A percentile compares a stretch with the other conserved stretches of the same genome.
Evolutionary conservation across 2,888 invertebrate genomes (phyloP).

Genomic region (Pherbina coryleti): DNA sequence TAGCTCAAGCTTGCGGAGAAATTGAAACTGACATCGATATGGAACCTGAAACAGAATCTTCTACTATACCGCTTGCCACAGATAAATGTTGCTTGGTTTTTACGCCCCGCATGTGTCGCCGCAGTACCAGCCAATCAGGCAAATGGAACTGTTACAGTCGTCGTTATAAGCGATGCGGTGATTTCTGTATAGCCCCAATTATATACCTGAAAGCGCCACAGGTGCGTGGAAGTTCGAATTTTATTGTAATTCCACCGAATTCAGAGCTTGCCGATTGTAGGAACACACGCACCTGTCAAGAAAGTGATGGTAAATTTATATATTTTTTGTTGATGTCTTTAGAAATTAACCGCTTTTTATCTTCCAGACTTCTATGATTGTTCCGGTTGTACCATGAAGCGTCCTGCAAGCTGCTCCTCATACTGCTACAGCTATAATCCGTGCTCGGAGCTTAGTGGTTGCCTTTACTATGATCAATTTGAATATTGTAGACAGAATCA

Average conservation of each 20-base stretch:
- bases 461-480: constrained; percentile 55
- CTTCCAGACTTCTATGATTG: constrained; percentile 55
- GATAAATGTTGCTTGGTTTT: constrained; percentile 57
- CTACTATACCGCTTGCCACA: background rate
- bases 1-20: constrained; percentile 14
- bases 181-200: constrained; percentile 54
- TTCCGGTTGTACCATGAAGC: constrained; percentile 54
- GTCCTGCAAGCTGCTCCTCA: constrained; percentile 48
- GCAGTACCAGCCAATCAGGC: constrained; percentile 24
- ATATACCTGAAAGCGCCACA: constrained; percentile 53
- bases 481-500: constrained; percentile 53
- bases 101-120: constrained; percentile 57
- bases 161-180: constrained; percentile 56
- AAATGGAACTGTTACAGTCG: constrained; percentile 58
- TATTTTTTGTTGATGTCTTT: background rate
- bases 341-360: background rate
- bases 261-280: constrained; percentile 44
- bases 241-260: constrained; percentile 53
- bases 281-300: constrained; percentile 44
- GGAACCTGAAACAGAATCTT: background rate
- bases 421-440: constrained; percentile 55
- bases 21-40: background rate
- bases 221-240: constrained; percentile 39
- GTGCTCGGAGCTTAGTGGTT: constrained; percentile 52
- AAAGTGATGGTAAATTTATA: constrained; percentile 44